Base-by-base conservation (phyloP, 2,797 vertebrate species). In the Anguilla anguilla region DNA sequence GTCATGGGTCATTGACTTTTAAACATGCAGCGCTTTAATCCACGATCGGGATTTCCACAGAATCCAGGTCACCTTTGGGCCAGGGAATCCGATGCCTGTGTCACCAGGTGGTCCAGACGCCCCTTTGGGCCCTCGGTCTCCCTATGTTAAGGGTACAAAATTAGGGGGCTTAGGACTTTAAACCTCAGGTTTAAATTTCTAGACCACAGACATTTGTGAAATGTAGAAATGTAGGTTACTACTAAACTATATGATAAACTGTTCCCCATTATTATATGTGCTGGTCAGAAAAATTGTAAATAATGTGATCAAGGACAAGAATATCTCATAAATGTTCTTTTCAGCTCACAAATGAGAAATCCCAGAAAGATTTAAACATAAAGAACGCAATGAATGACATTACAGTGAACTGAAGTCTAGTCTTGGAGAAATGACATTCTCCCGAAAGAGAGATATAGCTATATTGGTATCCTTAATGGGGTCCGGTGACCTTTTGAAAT, bases 51-150 rank as follows among this genome's bases (percentile, higher is more conserved):
- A 35, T 77, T 77, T 77, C 72, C 72, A 79, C 35, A 17, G 3
- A 31, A 3, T 19, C 35, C 15, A 10, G 59, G 25, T 88, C 89
- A 96, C 96, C 93, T 96, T 96, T 2, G 93, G 83, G 69, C 96
- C 96, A 43, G 93, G 94, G 59, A 92, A 93, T 1, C 96, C 96
- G 67, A 95, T 51, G 2, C 96, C 96, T 0, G 89, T 91, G 67
- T 96, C 95, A 83, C 97, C 97, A 0, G 94, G 90, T 57, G 93
- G 93, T 87, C 97, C 97, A 79, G 88, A 0, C 88, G 92, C 90
- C 87, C 97, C 97, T 61, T 94, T 92, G 1, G 90, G 93, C 84
- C 97, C 97, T 35, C 94, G 94, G 43, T 97, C 96, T 88, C 97
- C 97, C 97, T 98, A 89, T 64, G 92, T 89, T 88, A 89, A 0